phyloP scores from a whole-genome alignment of 2,113 vertebrate genomes.

The Stigmatopora nigra region DNA sequence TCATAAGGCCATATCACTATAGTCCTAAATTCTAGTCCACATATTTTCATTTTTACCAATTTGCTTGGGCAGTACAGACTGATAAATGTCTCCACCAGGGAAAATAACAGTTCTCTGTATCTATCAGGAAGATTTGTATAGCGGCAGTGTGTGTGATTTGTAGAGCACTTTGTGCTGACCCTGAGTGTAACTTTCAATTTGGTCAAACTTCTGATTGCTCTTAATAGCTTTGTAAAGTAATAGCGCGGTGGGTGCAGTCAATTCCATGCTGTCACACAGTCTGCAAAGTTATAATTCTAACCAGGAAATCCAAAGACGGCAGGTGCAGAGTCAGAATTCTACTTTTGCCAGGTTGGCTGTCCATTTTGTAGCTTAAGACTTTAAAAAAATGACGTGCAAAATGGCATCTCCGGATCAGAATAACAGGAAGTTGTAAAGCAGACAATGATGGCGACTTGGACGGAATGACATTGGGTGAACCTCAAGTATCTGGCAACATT shows the following conservation, averaged over 20 bases:
- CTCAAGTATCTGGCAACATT: conserved; percentile 43
- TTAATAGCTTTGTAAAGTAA: neutral
- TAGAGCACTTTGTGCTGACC: neutral
- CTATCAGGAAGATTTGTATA: neutral
- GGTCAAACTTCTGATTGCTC: neutral
- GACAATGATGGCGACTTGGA: conserved; percentile 19
- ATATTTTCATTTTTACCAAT: neutral
- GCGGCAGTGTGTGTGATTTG: neutral
- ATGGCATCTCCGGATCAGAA: neutral
- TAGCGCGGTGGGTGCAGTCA: neutral
- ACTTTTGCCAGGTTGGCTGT: neutral
- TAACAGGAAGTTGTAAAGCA: conserved; percentile 18
- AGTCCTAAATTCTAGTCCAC: neutral
- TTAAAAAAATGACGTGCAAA: conserved; percentile 1
- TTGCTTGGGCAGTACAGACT: neutral
- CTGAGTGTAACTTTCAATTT: neutral
- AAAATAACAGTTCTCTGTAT: neutral
- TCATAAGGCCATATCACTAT: too few species aligned
- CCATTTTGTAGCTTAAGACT: conserved; percentile 7
- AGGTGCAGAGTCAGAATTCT: neutral
- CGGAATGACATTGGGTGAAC: conserved; percentile 30
- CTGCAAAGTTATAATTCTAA: neutral
- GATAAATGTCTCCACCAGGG: neutral
- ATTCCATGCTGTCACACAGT: neutral
- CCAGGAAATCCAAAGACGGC: neutral